Conservation (phyloP, 2,797 vertebrate genomes). For the Emydoidea blandingii region DNA sequence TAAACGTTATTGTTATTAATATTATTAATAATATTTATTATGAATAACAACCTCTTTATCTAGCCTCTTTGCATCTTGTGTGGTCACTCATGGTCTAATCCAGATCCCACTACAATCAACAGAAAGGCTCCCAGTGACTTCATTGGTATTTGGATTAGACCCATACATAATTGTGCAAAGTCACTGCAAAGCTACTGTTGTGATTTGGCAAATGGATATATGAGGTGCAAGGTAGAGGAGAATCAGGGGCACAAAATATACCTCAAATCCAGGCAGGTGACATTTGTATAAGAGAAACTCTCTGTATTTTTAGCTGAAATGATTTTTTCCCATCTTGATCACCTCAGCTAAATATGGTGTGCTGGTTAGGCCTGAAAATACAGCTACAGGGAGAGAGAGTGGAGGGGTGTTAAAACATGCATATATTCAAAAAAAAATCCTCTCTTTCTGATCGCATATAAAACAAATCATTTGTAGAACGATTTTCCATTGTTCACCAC, state of each 20-base stretch:
- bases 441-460: neutral
- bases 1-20: neutral
- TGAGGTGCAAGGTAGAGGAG: neutral
- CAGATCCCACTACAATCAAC: neutral
- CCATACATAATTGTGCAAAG: neutral
- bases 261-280: neutral
- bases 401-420: neutral
- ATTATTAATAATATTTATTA: neutral
- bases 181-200: neutral
- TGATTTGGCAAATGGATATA: neutral
- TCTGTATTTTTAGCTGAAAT: neutral
- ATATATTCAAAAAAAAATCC: neutral
- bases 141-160: neutral
- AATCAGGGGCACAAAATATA: neutral
- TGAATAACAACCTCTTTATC: neutral
- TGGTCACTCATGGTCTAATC: neutral
- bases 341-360: neutral
- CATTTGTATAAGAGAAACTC: neutral
- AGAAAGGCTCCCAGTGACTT: neutral
- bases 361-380: neutral
- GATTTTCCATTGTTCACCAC: neutral
- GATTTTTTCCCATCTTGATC: neutral
- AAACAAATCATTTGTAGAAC: neutral
- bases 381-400: neutral
- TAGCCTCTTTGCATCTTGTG: neutral